phyloP scores from a whole-genome alignment of 2,113 vertebrate genomes.

The Tupaia chinensis region DNA sequence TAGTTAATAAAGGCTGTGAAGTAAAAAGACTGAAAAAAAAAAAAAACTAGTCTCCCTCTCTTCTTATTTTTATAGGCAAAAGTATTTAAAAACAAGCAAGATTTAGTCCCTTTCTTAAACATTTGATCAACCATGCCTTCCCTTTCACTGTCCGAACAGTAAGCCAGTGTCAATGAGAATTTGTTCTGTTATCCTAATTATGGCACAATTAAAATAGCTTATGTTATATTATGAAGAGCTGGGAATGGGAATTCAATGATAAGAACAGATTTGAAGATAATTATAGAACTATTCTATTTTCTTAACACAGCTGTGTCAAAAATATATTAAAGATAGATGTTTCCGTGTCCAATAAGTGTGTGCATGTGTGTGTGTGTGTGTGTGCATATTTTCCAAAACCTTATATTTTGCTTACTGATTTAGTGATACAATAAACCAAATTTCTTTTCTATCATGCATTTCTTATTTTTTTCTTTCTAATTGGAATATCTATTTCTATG shows the following conservation, averaged over 20 bases:
- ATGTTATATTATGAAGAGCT: neutral
- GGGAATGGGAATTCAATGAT: neutral
- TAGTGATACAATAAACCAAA: neutral
- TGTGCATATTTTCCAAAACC: neutral
- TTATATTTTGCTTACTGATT: neutral
- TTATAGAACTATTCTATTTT: neutral
- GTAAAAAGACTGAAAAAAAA: neutral
- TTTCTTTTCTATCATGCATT: neutral
- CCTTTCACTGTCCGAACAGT: neutral
- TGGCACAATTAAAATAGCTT: neutral
- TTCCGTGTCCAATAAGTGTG: neutral
- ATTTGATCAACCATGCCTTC: neutral
- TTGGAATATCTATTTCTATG: neutral
- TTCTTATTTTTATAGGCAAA: neutral
- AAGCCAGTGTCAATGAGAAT: neutral
- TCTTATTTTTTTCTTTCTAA: neutral
- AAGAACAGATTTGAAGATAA: neutral
- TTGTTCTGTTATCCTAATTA: neutral
- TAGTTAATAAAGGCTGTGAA: neutral
- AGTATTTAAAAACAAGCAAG: neutral
- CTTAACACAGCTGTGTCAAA: neutral
- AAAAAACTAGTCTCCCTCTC: neutral
- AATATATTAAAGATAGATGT: neutral
- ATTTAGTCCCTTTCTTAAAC: neutral
- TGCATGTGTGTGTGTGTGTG: neutral